Base-by-base conservation (phyloP, 2,888 invertebrate genomes). In the Resseliella maxima region DNA sequence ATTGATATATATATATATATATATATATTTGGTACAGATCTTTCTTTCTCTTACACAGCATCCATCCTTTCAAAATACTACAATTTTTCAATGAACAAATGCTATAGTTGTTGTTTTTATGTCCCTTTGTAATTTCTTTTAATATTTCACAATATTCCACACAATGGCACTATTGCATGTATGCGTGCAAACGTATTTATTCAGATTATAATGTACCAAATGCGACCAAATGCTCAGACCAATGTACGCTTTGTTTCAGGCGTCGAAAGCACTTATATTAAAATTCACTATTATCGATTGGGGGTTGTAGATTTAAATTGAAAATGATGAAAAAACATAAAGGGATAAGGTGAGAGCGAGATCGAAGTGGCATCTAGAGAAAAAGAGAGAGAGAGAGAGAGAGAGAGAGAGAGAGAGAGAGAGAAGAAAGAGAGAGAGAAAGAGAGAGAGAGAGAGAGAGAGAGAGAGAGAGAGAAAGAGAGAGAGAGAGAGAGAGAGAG, bases 201-300 rank as follows among this genome's bases (percentile, higher is more conserved):
- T 15, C 35, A n/a, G 72, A 72, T 72, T 72, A 72, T 72, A 72
- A 72, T 72, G 72, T 31, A 72, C 72, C 72, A 72, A 72, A 72
- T 72, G 72, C 72, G 72, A 72, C 72, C 72, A 72, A 72, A 18
- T 50, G 46, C 18, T 50, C 18, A 24, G n/a, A 31, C 3, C 59
- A n/a, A 24, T 27, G 41, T 72, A n/a, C n/a, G 31, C 15, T 72
- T 72, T 72, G 72, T 35, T 72, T 72, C 72, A 72, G 31, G 27
- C 59, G 59, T 72, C 31, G 72, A 72, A 35, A 72, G 72, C 72
- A 35, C 31, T 72, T 72, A 72, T 35, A 72, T 72, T 72, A 72
- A 72, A 72, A 72, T 59, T 59, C 59, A 59, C 59, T 59, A 72
- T 72, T 72, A 31, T 31, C 72, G 72, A 72, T 72, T 27, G 31